A percentile compares a stretch with the other conserved stretches of the same genome.
Evolutionary conservation across 2,888 invertebrate genomes (phyloP).

Genomic region (Furcula furcula): DNA sequence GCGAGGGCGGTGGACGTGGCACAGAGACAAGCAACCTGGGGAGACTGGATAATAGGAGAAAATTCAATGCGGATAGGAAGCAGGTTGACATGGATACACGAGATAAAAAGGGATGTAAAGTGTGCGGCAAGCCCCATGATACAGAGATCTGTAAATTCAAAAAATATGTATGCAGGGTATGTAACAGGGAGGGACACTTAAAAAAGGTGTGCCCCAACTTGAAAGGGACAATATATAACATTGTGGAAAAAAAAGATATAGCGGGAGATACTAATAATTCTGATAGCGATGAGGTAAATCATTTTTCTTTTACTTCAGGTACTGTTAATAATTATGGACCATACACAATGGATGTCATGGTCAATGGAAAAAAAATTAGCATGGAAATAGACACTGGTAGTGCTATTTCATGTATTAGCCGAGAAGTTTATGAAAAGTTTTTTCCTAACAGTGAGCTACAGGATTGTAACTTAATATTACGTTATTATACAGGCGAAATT

Average conservation of each 20-base stretch:
- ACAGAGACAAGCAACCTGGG: not conserved
- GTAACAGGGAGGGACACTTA: not conserved
- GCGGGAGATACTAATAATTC: not conserved
- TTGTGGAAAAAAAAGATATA: not conserved
- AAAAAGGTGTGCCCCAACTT: not conserved
- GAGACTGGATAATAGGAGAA: not conserved
- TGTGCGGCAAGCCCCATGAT: not conserved
- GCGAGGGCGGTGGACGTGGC: not conserved
- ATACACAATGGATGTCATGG: not conserved
- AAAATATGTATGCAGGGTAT: not conserved
- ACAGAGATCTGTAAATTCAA: not conserved
- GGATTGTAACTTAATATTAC: not conserved
- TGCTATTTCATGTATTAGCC: slow-evolving; percentile 2
- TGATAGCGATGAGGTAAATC: not conserved
- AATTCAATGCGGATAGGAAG: too few species aligned
- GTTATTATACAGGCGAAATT: not conserved
- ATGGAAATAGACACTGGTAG: slow-evolving; percentile 2
- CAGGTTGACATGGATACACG: too few species aligned
- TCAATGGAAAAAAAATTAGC: not conserved
- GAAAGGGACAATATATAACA: not conserved
- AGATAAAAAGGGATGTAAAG: not conserved
- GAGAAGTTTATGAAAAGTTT: not conserved
- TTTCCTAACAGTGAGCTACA: not conserved
- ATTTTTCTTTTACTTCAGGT: not conserved
- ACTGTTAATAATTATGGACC: not conserved